phyloP scores from a whole-genome alignment of 2,888 invertebrate genomes.

The Phania funesta region DNA sequence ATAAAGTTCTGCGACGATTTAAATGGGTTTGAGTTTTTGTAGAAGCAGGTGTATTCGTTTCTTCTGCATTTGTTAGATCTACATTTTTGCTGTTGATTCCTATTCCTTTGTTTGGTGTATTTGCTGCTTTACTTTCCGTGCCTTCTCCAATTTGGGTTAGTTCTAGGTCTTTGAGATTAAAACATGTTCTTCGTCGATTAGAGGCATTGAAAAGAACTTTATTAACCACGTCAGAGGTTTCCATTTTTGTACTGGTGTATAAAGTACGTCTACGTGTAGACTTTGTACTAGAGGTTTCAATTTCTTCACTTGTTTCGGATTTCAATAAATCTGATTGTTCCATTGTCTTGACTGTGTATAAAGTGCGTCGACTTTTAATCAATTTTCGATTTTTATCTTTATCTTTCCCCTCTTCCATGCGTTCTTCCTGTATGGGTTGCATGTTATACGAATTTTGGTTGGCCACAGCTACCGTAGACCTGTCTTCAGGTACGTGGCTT shows the following conservation, averaged over 20 bases:
- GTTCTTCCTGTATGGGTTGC: conserved; percentile 62
- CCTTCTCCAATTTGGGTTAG: not conserved
- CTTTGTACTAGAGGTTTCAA: conserved; percentile 22
- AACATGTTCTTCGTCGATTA: conserved; percentile 41
- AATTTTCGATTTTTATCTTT: not conserved
- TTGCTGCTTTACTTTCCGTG: not conserved
- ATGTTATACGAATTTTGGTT: conserved; percentile 14
- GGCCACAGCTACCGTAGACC: conserved; percentile 45
- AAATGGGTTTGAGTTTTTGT: not conserved
- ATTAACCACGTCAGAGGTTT: conserved; percentile 31
- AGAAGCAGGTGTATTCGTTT: not conserved
- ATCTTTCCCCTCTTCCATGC: not conserved
- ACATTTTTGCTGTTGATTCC: not conserved
- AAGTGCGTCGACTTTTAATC: conserved; percentile 59
- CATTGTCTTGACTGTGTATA: conserved; percentile 65
- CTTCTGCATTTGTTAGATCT: not conserved
- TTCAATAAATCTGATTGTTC: conserved; percentile 54
- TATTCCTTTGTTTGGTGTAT: not conserved
- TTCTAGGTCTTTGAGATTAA: conserved; percentile 41
- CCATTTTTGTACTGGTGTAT: conserved; percentile 64
- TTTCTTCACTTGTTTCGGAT: conserved; percentile 23
- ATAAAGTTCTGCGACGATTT: conserved; percentile 67
- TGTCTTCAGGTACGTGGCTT: conserved; percentile 58
- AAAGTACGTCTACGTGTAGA: conserved; percentile 66
- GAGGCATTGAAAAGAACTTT: not conserved